Percentiles rank a stretch among this genome's conserved stretches.
These are phyloP conservation scores for Ovis canadensis DNA, from an alignment of 2,113 vertebrate genomes.

Conservation along the genomic window DNA sequence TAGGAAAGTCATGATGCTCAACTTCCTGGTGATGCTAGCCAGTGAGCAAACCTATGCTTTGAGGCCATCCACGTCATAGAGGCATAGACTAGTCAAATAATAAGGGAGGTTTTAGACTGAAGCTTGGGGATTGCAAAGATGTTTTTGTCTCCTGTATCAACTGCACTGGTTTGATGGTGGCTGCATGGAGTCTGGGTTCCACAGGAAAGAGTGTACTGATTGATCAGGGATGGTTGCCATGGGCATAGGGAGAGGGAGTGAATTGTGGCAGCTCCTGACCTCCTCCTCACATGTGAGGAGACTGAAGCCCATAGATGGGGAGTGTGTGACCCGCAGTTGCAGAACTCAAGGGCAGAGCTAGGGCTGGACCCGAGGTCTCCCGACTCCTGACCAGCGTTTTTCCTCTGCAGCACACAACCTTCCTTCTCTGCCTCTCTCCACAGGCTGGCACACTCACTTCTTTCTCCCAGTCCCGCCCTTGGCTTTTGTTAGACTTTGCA, in stretches of 20 bases:
- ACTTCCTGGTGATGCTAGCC: neutral
- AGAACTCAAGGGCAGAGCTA: neutral
- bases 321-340: neutral
- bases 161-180: neutral
- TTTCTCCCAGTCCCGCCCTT: constrained; percentile 64
- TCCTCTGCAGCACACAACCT: neutral
- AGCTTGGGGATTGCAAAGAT: neutral
- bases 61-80: neutral
- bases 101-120: neutral
- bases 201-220: neutral
- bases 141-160: neutral
- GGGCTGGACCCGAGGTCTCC: neutral
- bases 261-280: neutral
- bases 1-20: neutral
- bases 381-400: neutral
- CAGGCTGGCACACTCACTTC: neutral
- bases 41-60: neutral
- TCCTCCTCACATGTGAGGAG: neutral
- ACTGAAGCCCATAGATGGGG: neutral
- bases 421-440: neutral
- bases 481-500: constrained; percentile 27
- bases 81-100: neutral
- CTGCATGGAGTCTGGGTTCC: neutral
- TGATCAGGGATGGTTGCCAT: neutral
- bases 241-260: neutral